Percentiles rank a stretch among this genome's conserved stretches.
Conservation (phyloP, 92 coral and sea anemone species). For the Phenganax stokvisi region DNA sequence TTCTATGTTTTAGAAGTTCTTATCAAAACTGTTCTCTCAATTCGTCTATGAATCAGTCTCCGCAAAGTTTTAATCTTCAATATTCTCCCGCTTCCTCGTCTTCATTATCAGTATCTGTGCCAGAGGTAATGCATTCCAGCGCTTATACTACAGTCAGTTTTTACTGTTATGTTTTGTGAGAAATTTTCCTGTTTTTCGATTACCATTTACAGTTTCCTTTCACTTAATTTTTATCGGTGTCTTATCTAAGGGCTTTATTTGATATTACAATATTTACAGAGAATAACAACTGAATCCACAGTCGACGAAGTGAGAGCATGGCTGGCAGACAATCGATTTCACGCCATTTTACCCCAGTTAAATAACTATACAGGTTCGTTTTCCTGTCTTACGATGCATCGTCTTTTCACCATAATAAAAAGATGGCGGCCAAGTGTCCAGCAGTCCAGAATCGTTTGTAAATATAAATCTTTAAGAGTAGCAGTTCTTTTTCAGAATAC, state of each 20-base stretch:
- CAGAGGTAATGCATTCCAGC: slow-evolving; percentile 24
- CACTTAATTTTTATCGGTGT: too few species aligned
- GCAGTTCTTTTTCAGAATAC: too few species aligned
- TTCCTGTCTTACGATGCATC: too few species aligned
- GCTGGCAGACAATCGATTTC: slow-evolving; percentile 83
- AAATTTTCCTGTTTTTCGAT: too few species aligned
- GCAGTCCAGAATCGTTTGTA: too few species aligned
- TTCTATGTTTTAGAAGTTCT: slow-evolving; percentile 22
- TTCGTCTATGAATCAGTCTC: slow-evolving; percentile 19
- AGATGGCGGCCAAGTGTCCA: too few species aligned
- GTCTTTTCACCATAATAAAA: too few species aligned
- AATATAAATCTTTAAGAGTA: too few species aligned
- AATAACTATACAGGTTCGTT: slow-evolving; percentile 81
- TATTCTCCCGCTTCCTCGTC: slow-evolving; percentile 32
- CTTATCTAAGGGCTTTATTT: too few species aligned
- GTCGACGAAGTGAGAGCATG: slow-evolving; percentile 91
- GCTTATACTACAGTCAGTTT: background rate
- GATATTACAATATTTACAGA: slow-evolving; percentile 39
- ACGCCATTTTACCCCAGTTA: slow-evolving; percentile 64
- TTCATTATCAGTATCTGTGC: slow-evolving; percentile 1
- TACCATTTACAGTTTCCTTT: too few species aligned
- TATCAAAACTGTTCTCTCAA: slow-evolving; percentile 29
- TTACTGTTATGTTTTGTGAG: too few species aligned
- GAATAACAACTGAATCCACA: slow-evolving; percentile 65
- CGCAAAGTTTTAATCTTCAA: background rate